phyloP scores from a whole-genome alignment of 2,113 vertebrate genomes.

The Cairina moschata region DNA sequence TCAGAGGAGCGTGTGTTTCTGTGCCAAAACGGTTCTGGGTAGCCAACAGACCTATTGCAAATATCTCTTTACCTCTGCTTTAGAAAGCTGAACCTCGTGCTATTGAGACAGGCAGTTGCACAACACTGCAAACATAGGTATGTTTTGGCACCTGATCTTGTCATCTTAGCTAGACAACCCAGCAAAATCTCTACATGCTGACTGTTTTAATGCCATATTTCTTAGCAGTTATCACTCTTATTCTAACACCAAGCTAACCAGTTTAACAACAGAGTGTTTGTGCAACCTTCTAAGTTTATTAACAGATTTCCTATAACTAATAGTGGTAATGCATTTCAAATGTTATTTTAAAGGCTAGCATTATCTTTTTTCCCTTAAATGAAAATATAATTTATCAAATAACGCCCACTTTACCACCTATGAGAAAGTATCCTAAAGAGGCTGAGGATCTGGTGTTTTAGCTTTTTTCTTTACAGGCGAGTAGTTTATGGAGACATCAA shows the following conservation, averaged over 20 bases:
- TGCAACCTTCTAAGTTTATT: neutral
- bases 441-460: neutral
- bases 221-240: neutral
- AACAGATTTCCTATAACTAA: neutral
- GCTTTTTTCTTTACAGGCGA: neutral
- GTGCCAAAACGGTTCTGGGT: neutral
- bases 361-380: neutral
- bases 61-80: neutral
- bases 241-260: neutral
- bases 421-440: neutral
- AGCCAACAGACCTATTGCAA: neutral
- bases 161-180: neutral
- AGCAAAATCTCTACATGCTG: neutral
- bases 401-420: accelerated
- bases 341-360: neutral
- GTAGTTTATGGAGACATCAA: neutral
- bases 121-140: neutral
- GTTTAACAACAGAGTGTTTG: neutral
- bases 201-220: neutral
- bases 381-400: neutral
- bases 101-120: neutral
- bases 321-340: neutral
- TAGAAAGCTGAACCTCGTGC: neutral
- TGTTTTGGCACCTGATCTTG: neutral
- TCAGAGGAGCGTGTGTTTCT: neutral